Evolutionary conservation across 2,888 invertebrate genomes (phyloP).

Genomic region (Heliconius sara): DNA sequence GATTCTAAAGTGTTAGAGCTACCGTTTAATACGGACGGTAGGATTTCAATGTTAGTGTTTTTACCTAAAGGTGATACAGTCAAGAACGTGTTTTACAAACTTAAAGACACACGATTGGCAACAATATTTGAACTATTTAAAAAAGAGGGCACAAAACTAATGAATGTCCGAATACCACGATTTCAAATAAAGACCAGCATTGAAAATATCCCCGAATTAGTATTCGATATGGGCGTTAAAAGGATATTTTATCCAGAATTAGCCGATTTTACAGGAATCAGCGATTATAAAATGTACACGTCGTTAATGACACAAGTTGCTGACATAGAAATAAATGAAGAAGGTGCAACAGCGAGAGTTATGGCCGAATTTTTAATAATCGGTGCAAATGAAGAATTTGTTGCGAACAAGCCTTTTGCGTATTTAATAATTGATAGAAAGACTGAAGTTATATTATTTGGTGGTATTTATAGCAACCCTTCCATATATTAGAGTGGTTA

Average conservation of each 20-base stretch:
- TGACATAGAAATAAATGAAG: slow-evolving; percentile 64
- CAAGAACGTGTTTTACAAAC: slow-evolving; percentile 59
- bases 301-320: slow-evolving; percentile 65
- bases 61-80: slow-evolving; percentile 57
- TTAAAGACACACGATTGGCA: slow-evolving; percentile 58
- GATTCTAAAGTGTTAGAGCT: slow-evolving; percentile 64
- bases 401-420: slow-evolving; percentile 64
- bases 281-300: slow-evolving; percentile 59
- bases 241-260: slow-evolving; percentile 63
- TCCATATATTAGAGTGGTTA: slow-evolving; percentile 51
- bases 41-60: slow-evolving; percentile 64
- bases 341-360: slow-evolving; percentile 55
- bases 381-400: slow-evolving; percentile 51
- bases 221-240: slow-evolving; percentile 68
- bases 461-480: slow-evolving; percentile 65
- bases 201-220: slow-evolving; percentile 63
- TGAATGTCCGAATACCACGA: slow-evolving; percentile 64
- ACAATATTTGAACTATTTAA: slow-evolving; percentile 62
- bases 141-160: slow-evolving; percentile 50
- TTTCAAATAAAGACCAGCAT: slow-evolving; percentile 61
- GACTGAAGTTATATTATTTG: slow-evolving; percentile 66
- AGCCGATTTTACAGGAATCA: slow-evolving; percentile 63
- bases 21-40: slow-evolving; percentile 54
- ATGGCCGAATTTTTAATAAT: slow-evolving; percentile 52
- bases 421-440: slow-evolving; percentile 64